Base-by-base conservation (phyloP, 2,888 invertebrate species). In the Crematogaster levior region DNA sequence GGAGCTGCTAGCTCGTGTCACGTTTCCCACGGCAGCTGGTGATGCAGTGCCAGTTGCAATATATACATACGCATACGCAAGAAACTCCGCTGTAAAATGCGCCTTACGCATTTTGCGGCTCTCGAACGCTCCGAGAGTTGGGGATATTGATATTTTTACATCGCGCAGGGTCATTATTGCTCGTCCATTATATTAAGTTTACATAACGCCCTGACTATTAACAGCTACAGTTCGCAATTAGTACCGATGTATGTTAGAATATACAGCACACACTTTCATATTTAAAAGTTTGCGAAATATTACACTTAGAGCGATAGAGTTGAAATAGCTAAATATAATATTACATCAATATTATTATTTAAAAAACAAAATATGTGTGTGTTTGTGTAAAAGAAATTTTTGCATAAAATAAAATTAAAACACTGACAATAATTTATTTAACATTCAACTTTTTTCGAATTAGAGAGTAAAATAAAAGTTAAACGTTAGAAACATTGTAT, bases 21-120 rank as follows among this genome's bases (percentile, higher is more conserved):
- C 88, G 88, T 91, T 92, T 92, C 92, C 91, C 92, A 92, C 92
- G 92, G 90, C 91, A 82, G 63, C 89, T 15, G 48, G 48, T 40
- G 73, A 75, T 80, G 82, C 82, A 70, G 48, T 53, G 82, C 85
- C 74, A 72, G 79, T 84, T 87, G 86, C 86, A 86, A 83, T 82
- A 81, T 86, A 86, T 84, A 81, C 74, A 82, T 83, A 87, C 84
- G 86, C 81, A 81, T 85, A 86, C 84, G 82, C 87, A 84, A 88
- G 79, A 89, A 90, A 86, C 77, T 60, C 79, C 79, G 84, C 85
- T 82, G 80, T 90, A 85, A 90, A 90, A 85, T 83, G 81, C 79
- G 51, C 70, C 81, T 86, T 72, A 87, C 86, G 87, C 87, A 83
- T 84, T 88, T 86, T 84, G 80, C 88, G 82, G 81, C 77, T 84